Evolutionary conservation across 2,113 vertebrate genomes (phyloP), one percentile per base, ranked within the genome.

Genomic region (Pipra filicauda): DNA sequence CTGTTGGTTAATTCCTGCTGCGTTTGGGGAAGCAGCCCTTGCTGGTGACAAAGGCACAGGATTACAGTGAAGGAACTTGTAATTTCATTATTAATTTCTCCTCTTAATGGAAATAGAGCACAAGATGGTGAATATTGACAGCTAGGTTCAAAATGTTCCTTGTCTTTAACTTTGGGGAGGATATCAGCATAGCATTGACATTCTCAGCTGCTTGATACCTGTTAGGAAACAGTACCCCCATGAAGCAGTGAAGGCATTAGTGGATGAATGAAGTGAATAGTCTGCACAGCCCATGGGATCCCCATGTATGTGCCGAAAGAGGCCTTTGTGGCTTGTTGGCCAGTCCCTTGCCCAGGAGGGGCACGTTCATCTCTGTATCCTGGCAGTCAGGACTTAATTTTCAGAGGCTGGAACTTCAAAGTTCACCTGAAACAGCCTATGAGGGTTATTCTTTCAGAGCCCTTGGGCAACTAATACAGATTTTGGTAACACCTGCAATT

Each of bases 311-410:
- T 72, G 44, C 48, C 61, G 66, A 22, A 55, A 62, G 41, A 79
- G 41, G 41, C 17, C 15, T 37, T 30, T 57, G 57, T 52, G 70
- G 11, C 18, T n/a, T 2, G 0, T 37, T 37, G n/a, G 37, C 48
- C 2, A 0, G 8, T 61, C 17, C 24, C 33, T 4, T 8, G 33
- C 30, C 52, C 44, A 15, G 14, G 49, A 80, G 11, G 31, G 15
- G 3, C 52, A 55, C 0, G 0, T 48, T 84, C 37, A 49, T 64
- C 28, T 91, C 41, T 70, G 41, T 0, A 0, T 49, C 2, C 2
- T 67, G 44, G 13, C 44, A 52, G 12, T n/a, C 8, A 8, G 52
- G 16, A 31, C 39, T 61, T 57, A 21, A 0, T 73, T 72, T 61
- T 69, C 41, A 46, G 74, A 72, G 33, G 23, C 24, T 28, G 65